Conservation (phyloP, 2,888 invertebrate genomes). For the Drosophila paramelanica region DNA sequence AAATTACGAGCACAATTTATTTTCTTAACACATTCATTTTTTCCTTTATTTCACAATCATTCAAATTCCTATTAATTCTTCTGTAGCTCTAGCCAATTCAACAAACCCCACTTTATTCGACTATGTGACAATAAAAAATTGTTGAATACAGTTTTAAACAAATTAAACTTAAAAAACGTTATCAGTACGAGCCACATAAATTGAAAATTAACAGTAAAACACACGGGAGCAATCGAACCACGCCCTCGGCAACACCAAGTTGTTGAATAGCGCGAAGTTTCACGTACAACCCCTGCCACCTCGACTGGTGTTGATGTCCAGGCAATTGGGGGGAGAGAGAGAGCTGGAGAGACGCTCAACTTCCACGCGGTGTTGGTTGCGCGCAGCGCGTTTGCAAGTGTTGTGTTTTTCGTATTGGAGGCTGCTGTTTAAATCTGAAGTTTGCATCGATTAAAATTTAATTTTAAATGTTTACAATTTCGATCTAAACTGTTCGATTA, state of each 20-base stretch:
- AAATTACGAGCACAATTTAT: slow-evolving; percentile 1
- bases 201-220: slow-evolving; percentile 31
- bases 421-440: slow-evolving; percentile 35
- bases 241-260: slow-evolving; percentile 11
- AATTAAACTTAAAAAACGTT: slow-evolving; percentile 51
- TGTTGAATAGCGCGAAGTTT: slow-evolving; percentile 18
- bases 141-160: slow-evolving; percentile 32
- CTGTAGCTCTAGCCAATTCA: slow-evolving; percentile 41
- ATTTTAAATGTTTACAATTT: slow-evolving; percentile 50
- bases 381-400: slow-evolving; percentile 10
- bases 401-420: slow-evolving; percentile 8
- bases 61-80: slow-evolving; percentile 25
- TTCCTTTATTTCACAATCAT: slow-evolving; percentile 63
- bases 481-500: slow-evolving; percentile 37
- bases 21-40: slow-evolving; percentile 59
- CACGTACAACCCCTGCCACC: slow-evolving; percentile 46
- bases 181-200: slow-evolving; percentile 74
- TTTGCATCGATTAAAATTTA: slow-evolving; percentile 58
- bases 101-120: slow-evolving; percentile 48
- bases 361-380: slow-evolving; percentile 2
- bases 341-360: slow-evolving; percentile 29
- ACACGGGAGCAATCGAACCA: slow-evolving; percentile 19
- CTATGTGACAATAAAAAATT: slow-evolving; percentile 58
- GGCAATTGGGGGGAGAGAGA: slow-evolving; percentile 57
- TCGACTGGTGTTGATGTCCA: slow-evolving; percentile 38